These are phyloP conservation scores for Dynastes tityus DNA, from an alignment of 2,888 invertebrate species.

Conservation along the genomic window DNA sequence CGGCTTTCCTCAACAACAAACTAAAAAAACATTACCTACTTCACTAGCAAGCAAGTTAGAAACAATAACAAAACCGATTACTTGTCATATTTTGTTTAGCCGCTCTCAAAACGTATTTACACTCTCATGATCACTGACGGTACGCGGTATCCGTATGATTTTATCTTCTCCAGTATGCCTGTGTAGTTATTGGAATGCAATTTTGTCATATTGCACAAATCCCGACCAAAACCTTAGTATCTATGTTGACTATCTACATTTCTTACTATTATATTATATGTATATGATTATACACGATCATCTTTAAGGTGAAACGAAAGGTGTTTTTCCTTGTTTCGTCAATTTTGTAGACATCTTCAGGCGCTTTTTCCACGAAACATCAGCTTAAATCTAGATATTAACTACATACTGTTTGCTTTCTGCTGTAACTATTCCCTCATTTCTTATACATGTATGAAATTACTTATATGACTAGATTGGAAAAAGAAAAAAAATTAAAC, in stretches of 20 bases:
- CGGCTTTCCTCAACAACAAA: conserved; percentile 17
- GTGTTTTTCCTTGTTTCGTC: conserved; percentile 36
- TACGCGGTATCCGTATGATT: neutral
- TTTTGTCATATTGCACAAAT: conserved; percentile 47
- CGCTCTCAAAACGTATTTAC: neutral
- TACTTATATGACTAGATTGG: conserved; percentile 40
- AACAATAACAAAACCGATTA: conserved; percentile 23
- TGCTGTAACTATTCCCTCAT: conserved; percentile 22
- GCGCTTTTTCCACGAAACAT: conserved; percentile 46
- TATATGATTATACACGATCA: conserved; percentile 34
- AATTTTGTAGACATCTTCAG: conserved; percentile 49
- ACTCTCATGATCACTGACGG: neutral
- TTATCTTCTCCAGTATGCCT: neutral
- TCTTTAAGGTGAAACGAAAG: conserved; percentile 32
- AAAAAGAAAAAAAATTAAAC: conserved; percentile 29
- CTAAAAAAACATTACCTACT: conserved; percentile 7
- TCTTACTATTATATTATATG: conserved; percentile 40
- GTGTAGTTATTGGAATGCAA: conserved; percentile 36
- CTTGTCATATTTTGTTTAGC: neutral
- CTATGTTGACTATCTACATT: conserved; percentile 44
- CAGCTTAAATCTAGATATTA: conserved; percentile 42
- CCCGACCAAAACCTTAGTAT: conserved; percentile 46
- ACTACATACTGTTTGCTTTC: conserved; percentile 30
- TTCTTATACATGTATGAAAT: conserved; percentile 18
- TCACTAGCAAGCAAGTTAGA: conserved; percentile 21